phyloP scores from a whole-genome alignment of 2,888 invertebrate species.

The Ecliptopera silaceata region DNA sequence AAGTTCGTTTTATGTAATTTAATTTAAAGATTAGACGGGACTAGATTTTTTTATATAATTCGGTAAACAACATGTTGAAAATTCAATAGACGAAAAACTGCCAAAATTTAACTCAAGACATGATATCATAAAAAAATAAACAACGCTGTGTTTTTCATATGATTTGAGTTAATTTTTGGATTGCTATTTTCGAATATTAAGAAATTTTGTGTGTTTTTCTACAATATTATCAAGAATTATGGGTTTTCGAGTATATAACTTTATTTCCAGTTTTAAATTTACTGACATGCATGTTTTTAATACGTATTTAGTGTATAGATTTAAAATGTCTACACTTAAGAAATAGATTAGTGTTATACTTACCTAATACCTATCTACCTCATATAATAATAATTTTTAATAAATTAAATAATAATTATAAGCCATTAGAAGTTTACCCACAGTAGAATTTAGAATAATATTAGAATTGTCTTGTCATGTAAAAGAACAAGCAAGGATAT shows the following conservation, averaged over 20 bases:
- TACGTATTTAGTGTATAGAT: constrained; percentile 35
- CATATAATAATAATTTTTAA: constrained; percentile 34
- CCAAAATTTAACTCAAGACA: neutral
- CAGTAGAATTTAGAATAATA: constrained; percentile 21
- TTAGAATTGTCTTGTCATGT: constrained; percentile 20
- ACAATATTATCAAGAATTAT: neutral
- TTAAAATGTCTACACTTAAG: constrained; percentile 23
- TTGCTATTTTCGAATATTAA: neutral
- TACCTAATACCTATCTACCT: constrained; percentile 33
- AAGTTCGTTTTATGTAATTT: constrained; percentile 20
- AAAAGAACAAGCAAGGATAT: constrained; percentile 6
- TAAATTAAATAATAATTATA: constrained; percentile 18
- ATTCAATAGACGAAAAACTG: constrained; percentile 3
- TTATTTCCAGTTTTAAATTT: no score
- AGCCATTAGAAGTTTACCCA: constrained; percentile 30
- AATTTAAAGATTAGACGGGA: neutral
- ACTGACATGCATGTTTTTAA: constrained; percentile 27
- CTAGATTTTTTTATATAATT: neutral
- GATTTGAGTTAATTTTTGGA: no score
- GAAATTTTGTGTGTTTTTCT: neutral
- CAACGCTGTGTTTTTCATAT: no score
- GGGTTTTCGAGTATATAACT: no score
- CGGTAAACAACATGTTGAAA: neutral
- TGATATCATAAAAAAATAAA: no score
- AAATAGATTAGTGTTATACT: constrained; percentile 33